phyloP scores from a whole-genome alignment of 1,140 invertebrate species.

The Spodoptera litura region DNA sequence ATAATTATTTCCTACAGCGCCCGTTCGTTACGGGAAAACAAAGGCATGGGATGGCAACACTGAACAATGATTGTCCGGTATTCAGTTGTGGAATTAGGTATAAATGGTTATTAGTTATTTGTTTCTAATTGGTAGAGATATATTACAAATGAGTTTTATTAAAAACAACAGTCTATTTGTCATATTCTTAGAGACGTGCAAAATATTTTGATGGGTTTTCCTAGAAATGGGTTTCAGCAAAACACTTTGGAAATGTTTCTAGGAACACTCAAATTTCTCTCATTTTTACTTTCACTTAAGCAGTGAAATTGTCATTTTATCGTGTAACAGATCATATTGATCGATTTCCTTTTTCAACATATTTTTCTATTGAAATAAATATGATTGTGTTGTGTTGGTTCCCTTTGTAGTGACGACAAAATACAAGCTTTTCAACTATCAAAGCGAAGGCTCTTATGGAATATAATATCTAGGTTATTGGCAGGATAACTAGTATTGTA shows the following conservation, averaged over 20 bases:
- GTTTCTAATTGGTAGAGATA: conserved; percentile 18
- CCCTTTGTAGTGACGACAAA: conserved; percentile 3
- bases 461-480: conserved; percentile 3
- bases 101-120: conserved; percentile 46
- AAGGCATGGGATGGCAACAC: conserved; percentile 67
- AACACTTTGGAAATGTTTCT: too few species aligned
- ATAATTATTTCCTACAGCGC: conserved; percentile 80
- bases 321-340: conserved; percentile 16
- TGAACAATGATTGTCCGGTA: conserved; percentile 62
- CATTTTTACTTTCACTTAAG: too few species aligned
- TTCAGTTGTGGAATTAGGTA: conserved; percentile 56
- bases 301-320: conserved; percentile 1
- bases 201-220: neutral
- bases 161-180: neutral
- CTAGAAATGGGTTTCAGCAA: too few species aligned
- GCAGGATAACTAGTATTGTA: too few species aligned
- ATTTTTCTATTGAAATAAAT: conserved; percentile 10
- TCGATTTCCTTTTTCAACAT: neutral
- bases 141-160: conserved; percentile 17
- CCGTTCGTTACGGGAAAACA: conserved; percentile 64
- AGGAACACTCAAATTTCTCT: too few species aligned
- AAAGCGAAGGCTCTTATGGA: neutral
- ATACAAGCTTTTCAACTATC: neutral
- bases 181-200: neutral
- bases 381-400: conserved; percentile 6